Evolutionary conservation across 2,888 invertebrate genomes (phyloP), one percentile per base, ranked within the genome.

Genomic region (Tipula lateralis): DNA sequence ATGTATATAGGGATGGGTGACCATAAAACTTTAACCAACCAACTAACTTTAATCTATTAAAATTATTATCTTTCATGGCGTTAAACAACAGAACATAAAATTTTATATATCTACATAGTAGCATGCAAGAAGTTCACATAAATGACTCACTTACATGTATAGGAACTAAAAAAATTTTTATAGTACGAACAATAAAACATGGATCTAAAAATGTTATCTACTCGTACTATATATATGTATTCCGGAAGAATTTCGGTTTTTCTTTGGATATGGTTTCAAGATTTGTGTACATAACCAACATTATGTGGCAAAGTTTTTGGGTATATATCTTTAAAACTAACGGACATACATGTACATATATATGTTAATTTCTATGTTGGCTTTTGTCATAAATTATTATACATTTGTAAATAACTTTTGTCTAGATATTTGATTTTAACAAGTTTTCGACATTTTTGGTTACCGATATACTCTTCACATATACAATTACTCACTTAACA

Each of bases 1-100:
- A 36, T 36, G 9, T n/a, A n/a, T 36, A 36, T 36, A 9, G 36
- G 36, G 9, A 66, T 9, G 24, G 19, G 66, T 66, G 24, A 66
- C 9, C 66, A 24, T 66, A 66, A 66, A 66, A 66, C 24, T 66
- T 66, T 66, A 66, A 66, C 24, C 24, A 19, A 66, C 66, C 24
- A 66, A 66, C 44, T 16, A 44, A 44, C 66, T 66, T 66, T 66
- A 66, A 66, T 66, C 66, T 66, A 66, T 66, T 66, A 66, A 66
- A 66, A 66, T 66, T 66, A 66, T 66, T 66, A 66, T 66, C 66
- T 66, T 66, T 19, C 24, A 66, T 66, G 66, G 66, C 66, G 66
- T 66, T 66, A 66, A 66, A 66, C 66, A 66, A 66, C 66, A 66
- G 66, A 66, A 66, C 66, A 66, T 66, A 66, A 66, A 66, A 66